A percentile compares a stretch with the other conserved stretches of the same genome.
phyloP scores from a whole-genome alignment of 2,113 vertebrate species.

The Leptobrachium ailaonicum region DNA sequence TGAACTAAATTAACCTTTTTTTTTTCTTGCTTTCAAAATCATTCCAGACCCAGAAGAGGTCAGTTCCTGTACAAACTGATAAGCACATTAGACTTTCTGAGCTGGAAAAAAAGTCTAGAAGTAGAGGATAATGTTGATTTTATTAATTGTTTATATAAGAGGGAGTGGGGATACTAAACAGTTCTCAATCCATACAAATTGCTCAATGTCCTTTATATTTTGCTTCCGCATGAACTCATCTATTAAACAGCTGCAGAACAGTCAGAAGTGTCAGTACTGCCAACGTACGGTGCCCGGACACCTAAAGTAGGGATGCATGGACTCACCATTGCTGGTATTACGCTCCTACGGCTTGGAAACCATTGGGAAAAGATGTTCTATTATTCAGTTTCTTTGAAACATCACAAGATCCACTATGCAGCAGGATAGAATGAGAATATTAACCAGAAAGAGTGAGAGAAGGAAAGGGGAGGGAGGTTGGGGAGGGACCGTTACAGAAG shows the following conservation, averaged over 20 bases:
- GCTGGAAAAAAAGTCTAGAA: not conserved
- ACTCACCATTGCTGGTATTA: conserved; percentile 38
- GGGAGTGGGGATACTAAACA: conserved; percentile 6
- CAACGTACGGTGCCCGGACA: conserved; percentile 4
- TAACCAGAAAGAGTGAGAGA: conserved; percentile 24
- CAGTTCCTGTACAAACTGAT: not conserved
- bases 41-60: not conserved
- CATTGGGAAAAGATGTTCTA: conserved; percentile 26
- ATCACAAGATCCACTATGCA: conserved; percentile 46
- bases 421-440: conserved; percentile 38
- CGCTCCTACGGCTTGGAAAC: conserved; percentile 22
- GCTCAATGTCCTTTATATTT: conserved; percentile 23
- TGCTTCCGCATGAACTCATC: conserved; percentile 25
- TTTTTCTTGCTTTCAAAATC: not conserved
- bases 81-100: conserved; percentile 4
- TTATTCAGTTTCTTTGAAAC: conserved; percentile 36
- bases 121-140: not conserved
- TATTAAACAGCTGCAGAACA: conserved; percentile 16
- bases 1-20: conserved; percentile 27
- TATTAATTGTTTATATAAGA: conserved; percentile 21
- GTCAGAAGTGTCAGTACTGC: conserved; percentile 4
- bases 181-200: not conserved
- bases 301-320: not conserved
- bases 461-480: conserved; percentile 39
- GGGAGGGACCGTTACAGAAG: conserved; percentile 41